Conservation (phyloP, 1,140 invertebrate genomes). For the Hyles euphorbiae region DNA sequence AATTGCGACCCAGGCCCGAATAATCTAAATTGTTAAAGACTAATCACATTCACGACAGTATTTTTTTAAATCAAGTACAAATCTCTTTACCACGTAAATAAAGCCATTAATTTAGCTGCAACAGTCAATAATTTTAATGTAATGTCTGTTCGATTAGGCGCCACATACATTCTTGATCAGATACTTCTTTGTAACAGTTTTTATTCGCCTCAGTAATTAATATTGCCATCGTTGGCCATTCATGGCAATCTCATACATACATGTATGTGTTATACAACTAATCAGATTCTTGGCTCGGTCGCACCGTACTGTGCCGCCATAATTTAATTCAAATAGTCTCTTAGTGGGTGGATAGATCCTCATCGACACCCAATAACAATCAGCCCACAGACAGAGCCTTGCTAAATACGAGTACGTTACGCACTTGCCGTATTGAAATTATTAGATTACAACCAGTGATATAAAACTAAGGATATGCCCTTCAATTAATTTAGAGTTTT, state of each 20-base stretch:
- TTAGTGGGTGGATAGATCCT: slow-evolving; percentile 25
- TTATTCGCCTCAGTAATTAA: not conserved
- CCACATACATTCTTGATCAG: too few species aligned
- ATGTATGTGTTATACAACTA: slow-evolving; percentile 1
- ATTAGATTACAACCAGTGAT: not conserved
- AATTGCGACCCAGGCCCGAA: too few species aligned
- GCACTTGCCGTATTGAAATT: slow-evolving; percentile 2
- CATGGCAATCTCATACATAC: not conserved
- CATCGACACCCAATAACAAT: slow-evolving; percentile 35
- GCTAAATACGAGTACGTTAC: slow-evolving; percentile 11
- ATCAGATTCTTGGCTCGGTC: slow-evolving; percentile 5
- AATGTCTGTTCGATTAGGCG: too few species aligned
- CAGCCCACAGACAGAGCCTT: slow-evolving; percentile 18
- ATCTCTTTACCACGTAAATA: too few species aligned
- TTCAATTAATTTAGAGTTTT: too few species aligned
- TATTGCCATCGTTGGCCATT: too few species aligned
- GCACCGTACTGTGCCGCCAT: slow-evolving; percentile 15
- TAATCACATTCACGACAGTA: too few species aligned
- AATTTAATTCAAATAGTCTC: slow-evolving; percentile 28
- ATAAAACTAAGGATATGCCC: not conserved
- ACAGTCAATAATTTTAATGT: too few species aligned
- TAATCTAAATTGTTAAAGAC: too few species aligned
- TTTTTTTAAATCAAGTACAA: too few species aligned
- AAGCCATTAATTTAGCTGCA: too few species aligned
- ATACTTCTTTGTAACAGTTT: not conserved